A percentile compares a stretch with the other conserved stretches of the same genome.
Conservation (phyloP, 2,888 invertebrate species). For the Oasisia sp. region DNA sequence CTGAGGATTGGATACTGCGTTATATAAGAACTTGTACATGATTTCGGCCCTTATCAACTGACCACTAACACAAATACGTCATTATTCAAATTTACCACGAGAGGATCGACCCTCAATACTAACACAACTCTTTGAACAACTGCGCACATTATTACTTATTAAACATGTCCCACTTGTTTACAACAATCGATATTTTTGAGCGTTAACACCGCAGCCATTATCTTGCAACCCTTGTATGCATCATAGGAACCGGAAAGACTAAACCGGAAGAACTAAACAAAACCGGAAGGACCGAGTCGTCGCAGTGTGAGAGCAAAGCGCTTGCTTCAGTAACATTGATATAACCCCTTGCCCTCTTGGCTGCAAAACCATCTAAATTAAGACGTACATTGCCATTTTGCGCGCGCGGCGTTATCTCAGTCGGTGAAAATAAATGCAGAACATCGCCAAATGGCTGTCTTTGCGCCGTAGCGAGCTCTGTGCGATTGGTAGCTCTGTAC, state of each 20-base stretch:
- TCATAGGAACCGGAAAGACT: not conserved
- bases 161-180: too few relatives aligned
- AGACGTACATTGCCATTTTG: not conserved
- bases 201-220: too few relatives aligned
- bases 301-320: not conserved
- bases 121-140: too few relatives aligned
- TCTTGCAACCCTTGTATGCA: not conserved
- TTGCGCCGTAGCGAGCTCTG: not conserved
- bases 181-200: too few relatives aligned
- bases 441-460: constrained; percentile 13
- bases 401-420: not conserved
- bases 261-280: not conserved
- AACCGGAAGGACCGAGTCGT: not conserved
- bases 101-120: too few relatives aligned
- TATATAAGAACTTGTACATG: too few relatives aligned
- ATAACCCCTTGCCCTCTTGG: not conserved
- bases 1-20: too few relatives aligned
- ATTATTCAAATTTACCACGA: too few relatives aligned
- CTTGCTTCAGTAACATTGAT: not conserved
- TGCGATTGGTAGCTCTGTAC: not conserved
- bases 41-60: too few relatives aligned
- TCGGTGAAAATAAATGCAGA: not conserved
- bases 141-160: too few relatives aligned
- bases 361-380: not conserved
- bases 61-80: too few relatives aligned